Conservation (phyloP, 2,888 invertebrate species). For the Dyspetes luteomarginatus region DNA sequence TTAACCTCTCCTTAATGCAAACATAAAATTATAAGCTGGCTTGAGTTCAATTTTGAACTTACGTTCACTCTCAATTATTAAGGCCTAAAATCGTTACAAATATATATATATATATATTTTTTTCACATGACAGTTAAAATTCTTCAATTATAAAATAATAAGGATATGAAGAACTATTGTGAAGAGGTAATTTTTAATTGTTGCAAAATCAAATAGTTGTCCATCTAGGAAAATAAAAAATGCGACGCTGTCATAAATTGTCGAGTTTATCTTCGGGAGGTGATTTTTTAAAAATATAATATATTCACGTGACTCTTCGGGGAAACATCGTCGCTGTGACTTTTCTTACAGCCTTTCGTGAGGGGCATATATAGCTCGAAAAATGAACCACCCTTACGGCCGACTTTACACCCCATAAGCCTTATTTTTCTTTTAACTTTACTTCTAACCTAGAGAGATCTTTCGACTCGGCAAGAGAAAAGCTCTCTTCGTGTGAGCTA, state of each 20-base stretch:
- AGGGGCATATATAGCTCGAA: constrained; percentile 56
- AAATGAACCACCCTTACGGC: constrained; percentile 65
- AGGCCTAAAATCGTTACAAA: too few relatives aligned
- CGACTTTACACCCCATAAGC: constrained; percentile 82
- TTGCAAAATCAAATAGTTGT: constrained; percentile 45
- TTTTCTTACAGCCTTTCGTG: constrained; percentile 58
- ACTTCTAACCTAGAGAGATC: constrained; percentile 79
- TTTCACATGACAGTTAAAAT: not conserved
- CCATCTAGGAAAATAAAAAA: constrained; percentile 34
- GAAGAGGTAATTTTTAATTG: not conserved
- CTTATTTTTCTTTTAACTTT: constrained; percentile 84
- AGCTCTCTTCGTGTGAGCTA: constrained; percentile 71
- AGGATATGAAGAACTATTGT: constrained; percentile 2
- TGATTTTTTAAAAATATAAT: constrained; percentile 73
- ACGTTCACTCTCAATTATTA: too few relatives aligned
- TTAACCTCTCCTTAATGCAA: too few relatives aligned
- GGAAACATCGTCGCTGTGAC: constrained; percentile 28
- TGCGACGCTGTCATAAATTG: constrained; percentile 49
- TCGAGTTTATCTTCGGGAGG: constrained; percentile 57
- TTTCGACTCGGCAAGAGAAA: constrained; percentile 48
- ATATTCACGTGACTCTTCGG: constrained; percentile 69
- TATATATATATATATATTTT: too few relatives aligned
- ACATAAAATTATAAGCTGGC: too few relatives aligned
- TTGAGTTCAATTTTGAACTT: too few relatives aligned
- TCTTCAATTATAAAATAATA: too few relatives aligned